Percentiles rank a stretch among this genome's conserved stretches.
These are phyloP conservation scores for Catamblyrhynchus diadema DNA, from an alignment of 2,797 vertebrate species.

Conservation along the genomic window DNA sequence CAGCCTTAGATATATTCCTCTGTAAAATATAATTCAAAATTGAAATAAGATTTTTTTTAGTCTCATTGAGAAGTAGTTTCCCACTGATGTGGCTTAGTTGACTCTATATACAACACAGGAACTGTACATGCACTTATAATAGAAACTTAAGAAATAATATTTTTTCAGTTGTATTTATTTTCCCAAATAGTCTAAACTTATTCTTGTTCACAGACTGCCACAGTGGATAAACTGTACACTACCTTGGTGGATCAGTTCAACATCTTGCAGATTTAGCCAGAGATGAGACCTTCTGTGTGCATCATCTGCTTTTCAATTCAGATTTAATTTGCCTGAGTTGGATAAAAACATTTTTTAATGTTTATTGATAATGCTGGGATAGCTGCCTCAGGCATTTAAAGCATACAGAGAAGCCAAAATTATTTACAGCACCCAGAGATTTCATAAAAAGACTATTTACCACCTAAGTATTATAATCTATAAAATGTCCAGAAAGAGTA, in stretches of 20 bases:
- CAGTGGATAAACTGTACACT: background rate
- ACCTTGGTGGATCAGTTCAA: background rate
- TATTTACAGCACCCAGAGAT: background rate
- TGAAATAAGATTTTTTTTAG: background rate
- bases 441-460: background rate
- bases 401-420: background rate
- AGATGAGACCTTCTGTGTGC: background rate
- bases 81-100: background rate
- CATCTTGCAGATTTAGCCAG: background rate
- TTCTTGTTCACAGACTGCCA: background rate
- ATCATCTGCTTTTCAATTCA: background rate
- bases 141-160: background rate
- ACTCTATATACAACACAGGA: background rate
- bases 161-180: background rate
- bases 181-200: background rate
- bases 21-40: constrained; percentile 54
- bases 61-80: background rate
- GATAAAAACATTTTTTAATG: background rate
- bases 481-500: background rate
- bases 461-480: background rate
- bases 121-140: background rate
- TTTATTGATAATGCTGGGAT: background rate
- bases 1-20: constrained; percentile 68
- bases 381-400: background rate
- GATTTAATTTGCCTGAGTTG: background rate